Evolutionary conservation across 2,797 vertebrate genomes (phyloP).

Genomic region (Urosaurus nigricauda): DNA sequence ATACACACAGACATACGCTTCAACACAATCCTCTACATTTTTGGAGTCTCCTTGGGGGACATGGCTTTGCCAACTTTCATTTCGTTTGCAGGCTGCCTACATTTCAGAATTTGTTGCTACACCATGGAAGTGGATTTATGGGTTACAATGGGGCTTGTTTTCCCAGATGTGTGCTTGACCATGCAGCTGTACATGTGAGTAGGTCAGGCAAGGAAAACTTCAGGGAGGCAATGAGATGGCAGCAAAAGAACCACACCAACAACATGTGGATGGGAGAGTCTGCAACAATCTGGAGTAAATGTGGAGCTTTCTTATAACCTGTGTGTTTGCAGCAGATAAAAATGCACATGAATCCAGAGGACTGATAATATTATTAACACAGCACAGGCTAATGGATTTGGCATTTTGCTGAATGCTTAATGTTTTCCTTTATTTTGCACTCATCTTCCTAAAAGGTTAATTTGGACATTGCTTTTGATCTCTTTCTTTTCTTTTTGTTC

Average conservation of each 20-base stretch:
- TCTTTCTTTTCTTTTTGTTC: background rate
- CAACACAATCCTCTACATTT: background rate
- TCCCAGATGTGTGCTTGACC: constrained; percentile 12
- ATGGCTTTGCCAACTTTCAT: background rate
- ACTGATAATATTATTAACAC: background rate
- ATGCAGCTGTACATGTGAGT: background rate
- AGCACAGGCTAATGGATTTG: background rate
- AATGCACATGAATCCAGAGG: background rate
- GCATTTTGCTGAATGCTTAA: background rate
- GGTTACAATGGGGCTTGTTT: background rate
- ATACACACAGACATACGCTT: background rate
- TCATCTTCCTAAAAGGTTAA: background rate
- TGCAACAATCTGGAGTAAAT: background rate
- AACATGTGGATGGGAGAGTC: background rate
- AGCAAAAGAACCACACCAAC: background rate
- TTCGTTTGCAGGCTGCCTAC: no score
- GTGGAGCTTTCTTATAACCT: background rate
- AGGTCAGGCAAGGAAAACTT: background rate
- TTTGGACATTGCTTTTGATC: background rate
- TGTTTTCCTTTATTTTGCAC: constrained; percentile 4
- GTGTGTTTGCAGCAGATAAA: background rate
- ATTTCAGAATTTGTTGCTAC: background rate
- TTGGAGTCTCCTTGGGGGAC: background rate
- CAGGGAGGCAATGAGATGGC: background rate
- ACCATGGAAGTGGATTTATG: background rate